Evolutionary conservation across 2,888 invertebrate genomes (phyloP).

Genomic region (Nemurella pictetii): DNA sequence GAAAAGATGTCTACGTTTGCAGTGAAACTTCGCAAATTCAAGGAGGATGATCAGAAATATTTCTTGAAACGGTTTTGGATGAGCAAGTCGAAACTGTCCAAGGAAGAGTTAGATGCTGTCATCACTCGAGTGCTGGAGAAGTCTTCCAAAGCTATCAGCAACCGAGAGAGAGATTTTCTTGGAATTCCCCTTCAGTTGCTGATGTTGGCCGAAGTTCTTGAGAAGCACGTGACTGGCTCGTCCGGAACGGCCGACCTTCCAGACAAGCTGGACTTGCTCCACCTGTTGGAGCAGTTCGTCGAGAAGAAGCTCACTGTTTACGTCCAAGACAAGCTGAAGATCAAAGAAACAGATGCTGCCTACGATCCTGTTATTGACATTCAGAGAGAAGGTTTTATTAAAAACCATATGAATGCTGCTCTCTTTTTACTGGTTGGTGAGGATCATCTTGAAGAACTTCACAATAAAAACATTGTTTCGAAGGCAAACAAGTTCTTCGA

Average conservation of each 20-base stretch:
- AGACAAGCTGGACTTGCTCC: neutral
- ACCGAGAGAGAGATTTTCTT: neutral
- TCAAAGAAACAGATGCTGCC: neutral
- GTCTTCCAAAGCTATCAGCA: too few relatives aligned
- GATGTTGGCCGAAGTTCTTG: constrained; percentile 1
- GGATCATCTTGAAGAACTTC: neutral
- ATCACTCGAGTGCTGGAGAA: too few relatives aligned
- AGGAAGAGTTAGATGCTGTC: too few relatives aligned
- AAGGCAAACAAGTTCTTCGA: constrained; percentile 1
- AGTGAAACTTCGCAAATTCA: too few relatives aligned
- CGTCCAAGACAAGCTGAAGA: neutral
- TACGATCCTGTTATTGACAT: neutral
- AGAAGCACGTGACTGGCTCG: neutral
- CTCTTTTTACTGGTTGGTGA: neutral
- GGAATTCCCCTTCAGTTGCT: neutral
- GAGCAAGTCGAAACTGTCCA: too few relatives aligned
- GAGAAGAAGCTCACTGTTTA: neutral
- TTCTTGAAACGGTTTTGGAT: too few relatives aligned
- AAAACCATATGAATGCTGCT: neutral
- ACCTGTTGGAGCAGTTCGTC: neutral
- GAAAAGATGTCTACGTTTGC: too few relatives aligned
- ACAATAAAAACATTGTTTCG: neutral
- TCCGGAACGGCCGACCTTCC: neutral
- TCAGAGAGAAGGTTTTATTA: neutral
- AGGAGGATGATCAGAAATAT: too few relatives aligned